Evolutionary conservation across 2,113 vertebrate genomes (phyloP), one percentile per base, ranked within the genome.

Genomic region (Anoplopoma fimbria): DNA sequence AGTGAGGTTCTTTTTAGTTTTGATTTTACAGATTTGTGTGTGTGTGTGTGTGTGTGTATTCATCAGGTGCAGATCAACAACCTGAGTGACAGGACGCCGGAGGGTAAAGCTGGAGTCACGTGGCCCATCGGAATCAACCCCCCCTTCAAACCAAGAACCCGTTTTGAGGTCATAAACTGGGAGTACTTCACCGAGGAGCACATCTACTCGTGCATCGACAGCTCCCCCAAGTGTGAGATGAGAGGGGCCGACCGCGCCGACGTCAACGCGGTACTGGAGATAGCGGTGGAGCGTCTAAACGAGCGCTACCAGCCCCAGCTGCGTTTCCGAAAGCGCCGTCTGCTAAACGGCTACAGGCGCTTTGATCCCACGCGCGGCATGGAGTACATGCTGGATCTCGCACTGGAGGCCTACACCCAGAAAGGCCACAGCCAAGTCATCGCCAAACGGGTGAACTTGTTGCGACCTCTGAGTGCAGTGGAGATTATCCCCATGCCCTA

Each of bases 401-500:
- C 97, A 0, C 90, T 99, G 91, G 97, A 99, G 76, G 97, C 96
- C 0, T 96, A 95, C 69, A 98, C 97, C 0, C 97, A 98, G 82
- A 97, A 97, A 36, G 97, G 97, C 7, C 97, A 97, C 93, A 96
- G 96, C 25, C 96, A 96, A 0, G 82, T 97, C 2, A 95, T 99
- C 3, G 95, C 95, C 40, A 97, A 97, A 68, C 94, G 97, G 15
- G 97, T 99, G 40, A 96, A 95, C 79, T 90, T 99, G 63, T 85
- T 99, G 84, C 95, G 98, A 23, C 98, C 98, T 0, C 93, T 99
- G 3, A 97, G 97, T 34, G 93, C 96, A 0, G 97, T 98, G 17
- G 98, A 99, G 87, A 98, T 99, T 47, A 96, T 99, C 76, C 98
- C 98, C 1, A 98, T 99, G 98, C 98, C 98, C 0, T 99, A 99